Evolutionary conservation across 2,888 invertebrate genomes (phyloP), one percentile per base, ranked within the genome.

Genomic region (Pandemis cinnamomeana): DNA sequence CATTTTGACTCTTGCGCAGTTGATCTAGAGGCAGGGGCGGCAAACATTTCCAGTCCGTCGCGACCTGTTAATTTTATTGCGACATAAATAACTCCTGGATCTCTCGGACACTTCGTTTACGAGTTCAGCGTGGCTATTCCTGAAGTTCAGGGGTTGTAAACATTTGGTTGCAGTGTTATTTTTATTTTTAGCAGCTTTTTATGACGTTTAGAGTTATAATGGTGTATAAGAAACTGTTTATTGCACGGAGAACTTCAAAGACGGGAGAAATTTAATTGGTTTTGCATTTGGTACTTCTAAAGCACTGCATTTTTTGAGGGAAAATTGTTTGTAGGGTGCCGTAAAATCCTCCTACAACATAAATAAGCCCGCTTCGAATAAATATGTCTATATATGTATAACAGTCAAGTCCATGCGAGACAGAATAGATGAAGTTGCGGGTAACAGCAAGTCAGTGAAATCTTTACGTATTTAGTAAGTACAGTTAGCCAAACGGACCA

Each of bases 1-100:
- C 2, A 44, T 44, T 7, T 44, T 1, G 7, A 44, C 44, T 15
- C n/a, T 7, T 53, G 15, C n/a, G 53, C 7, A 15, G n/a, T 15
- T 7, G n/a, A 53, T 6, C n/a, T 7, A 10, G 13, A 66, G 13
- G 7, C 66, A 70, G 61, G 15, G 67, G 20, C 55, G 67, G 74
- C 42, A 53, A 74, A 74, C 74, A 61, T 71, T 70, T 70, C 66
- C 66, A 60, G 44, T 7, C 55, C 63, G 48, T 51, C 53, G 71
- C 66, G 61, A 78, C 67, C 74, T 78, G 79, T 79, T 77, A 76
- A 79, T 81, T 79, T 81, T 79, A 80, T 78, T 79, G 78, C 77
- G 73, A 71, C 78, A 79, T 80, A 82, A 83, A 82, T 81, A 80
- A 79, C 78, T 69, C 70, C 75, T 74, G 74, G 76, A 77, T 79